Base-by-base conservation (phyloP, 2,888 invertebrate genomes). In the Harpalus rufipes region DNA sequence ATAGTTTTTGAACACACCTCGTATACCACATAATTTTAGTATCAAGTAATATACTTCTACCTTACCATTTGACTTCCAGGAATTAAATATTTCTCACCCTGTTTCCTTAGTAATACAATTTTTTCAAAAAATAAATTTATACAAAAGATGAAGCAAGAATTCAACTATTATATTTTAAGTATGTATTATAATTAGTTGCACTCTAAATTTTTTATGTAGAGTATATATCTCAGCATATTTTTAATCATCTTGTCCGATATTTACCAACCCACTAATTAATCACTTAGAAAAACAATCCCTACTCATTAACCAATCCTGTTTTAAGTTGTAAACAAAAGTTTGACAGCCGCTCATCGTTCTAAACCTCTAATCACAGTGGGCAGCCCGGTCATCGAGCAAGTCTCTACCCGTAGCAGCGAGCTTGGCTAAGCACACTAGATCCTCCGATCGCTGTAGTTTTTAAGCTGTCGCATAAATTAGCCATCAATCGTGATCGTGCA, bases 381-480 rank as follows among this genome's bases (percentile, higher is more conserved):
- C 72, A 12, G 44, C 44, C 44, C 44, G 18, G 44, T 7, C 32
- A 51, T 63, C 18, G 16, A 39, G 14, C 72, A 41, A 74, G 16
- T 44, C 44, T 32, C 68, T 39, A 39, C 68, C 44, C 44, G 10
- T 51, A 12, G 44, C 10, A 39, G 41, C 68, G 41, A 68, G 68
- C 32, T 39, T 39, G 68, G 74, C 51, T 10, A 14, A 78, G 78
- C 78, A 44, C 18, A 74, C 72, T 74, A 41, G 72, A 74, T 74
- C 44, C 41, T 74, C 68, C 14, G 68, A 32, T 68, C 51, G 56
- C 51, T 74, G 56, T 74, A 78, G 56, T 81, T 81, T 81, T 81
- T 65, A 68, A 81, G 44, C 58, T 82, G 82, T 82, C 82, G 82
- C 82, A 82, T 84, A 84, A 78, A 84, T 84, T 84, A 84, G 84